Percentiles rank a stretch among this genome's conserved stretches.
phyloP scores from a whole-genome alignment of 2,113 vertebrate genomes.

The Mormyrus lacerda region DNA sequence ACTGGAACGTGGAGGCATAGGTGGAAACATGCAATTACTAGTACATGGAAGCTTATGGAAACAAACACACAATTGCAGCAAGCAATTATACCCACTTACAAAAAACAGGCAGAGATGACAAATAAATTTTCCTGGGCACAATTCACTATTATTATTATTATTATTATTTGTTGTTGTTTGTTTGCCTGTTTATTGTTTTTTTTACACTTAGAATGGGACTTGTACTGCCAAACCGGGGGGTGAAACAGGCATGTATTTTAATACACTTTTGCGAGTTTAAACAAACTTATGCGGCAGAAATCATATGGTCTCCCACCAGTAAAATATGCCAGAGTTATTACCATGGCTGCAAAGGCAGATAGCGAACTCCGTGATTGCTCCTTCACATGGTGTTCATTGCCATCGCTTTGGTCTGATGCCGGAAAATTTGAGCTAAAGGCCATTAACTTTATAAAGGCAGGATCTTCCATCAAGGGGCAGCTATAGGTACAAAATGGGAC shows the following conservation, averaged over 20 bases:
- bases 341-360: background rate
- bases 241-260: background rate
- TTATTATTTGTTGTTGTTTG: too few relatives aligned
- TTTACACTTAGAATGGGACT: background rate
- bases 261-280: background rate
- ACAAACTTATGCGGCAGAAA: background rate
- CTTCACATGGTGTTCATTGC: background rate
- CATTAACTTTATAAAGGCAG: background rate
- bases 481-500: background rate
- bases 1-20: background rate
- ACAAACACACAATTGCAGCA: background rate
- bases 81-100: background rate
- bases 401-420: background rate
- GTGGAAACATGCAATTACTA: background rate
- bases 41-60: background rate
- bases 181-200: background rate
- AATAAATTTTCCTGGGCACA: background rate
- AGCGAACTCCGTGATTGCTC: background rate
- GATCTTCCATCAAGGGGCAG: background rate
- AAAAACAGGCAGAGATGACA: background rate
- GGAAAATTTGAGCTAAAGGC: background rate
- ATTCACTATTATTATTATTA: background rate
- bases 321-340: background rate
- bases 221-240: background rate
- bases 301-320: background rate